phyloP scores from a whole-genome alignment of 2,113 vertebrate genomes.

The Mesitornis unicolor region DNA sequence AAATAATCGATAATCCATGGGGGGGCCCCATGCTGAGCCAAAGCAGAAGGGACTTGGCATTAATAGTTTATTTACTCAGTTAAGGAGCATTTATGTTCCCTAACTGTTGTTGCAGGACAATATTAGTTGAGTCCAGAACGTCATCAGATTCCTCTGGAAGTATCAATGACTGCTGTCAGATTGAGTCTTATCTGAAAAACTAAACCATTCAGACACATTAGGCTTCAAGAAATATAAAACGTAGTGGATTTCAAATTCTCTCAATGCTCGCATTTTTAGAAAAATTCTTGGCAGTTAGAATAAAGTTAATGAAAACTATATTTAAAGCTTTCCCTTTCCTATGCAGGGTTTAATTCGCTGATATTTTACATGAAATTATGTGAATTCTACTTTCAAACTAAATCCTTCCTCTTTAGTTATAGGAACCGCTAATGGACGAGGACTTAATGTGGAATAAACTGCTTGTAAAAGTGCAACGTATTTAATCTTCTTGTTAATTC shows the following conservation, averaged over 20 bases:
- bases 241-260: background rate
- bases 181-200: background rate
- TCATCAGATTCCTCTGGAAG: background rate
- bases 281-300: background rate
- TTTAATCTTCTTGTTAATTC: background rate
- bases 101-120: background rate
- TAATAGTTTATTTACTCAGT: background rate
- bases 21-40: background rate
- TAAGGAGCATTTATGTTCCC: background rate
- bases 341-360: background rate
- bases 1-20: background rate
- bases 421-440: background rate
- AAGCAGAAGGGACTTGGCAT: background rate
- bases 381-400: background rate
- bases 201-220: background rate
- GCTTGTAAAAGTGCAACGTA: background rate
- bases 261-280: background rate
- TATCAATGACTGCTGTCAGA: background rate
- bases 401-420: background rate
- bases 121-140: background rate
- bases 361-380: background rate
- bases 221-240: background rate
- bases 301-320: background rate
- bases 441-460: background rate
- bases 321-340: background rate